phyloP scores from a whole-genome alignment of 2,797 vertebrate genomes.

The Catostomus latipinnis region DNA sequence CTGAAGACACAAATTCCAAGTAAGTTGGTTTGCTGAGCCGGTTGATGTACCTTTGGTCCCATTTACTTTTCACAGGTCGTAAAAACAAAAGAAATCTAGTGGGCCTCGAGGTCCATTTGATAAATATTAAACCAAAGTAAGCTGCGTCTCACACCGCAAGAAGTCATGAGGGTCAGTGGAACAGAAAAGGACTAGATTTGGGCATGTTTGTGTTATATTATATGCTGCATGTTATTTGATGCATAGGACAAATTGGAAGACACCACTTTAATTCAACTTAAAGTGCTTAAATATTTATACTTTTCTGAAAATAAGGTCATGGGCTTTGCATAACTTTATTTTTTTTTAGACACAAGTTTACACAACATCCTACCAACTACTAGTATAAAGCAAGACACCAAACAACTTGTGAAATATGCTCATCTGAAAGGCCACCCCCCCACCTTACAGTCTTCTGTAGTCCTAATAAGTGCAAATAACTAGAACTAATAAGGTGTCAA shows the following conservation, averaged over 20 bases:
- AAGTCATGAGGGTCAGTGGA: not conserved
- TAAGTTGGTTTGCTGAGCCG: slow-evolving; percentile 4
- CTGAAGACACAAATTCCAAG: slow-evolving; percentile 11
- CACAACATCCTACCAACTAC: not conserved
- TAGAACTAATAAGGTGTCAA: no score
- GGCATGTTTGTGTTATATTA: not conserved
- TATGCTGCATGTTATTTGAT: not conserved
- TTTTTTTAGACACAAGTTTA: not conserved
- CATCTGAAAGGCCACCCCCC: no score
- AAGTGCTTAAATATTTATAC: not conserved
- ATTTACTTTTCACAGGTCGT: not conserved
- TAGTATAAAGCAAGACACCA: not conserved
- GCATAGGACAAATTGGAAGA: not conserved
- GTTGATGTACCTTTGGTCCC: slow-evolving; percentile 68
- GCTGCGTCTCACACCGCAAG: not conserved
- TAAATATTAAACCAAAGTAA: slow-evolving; percentile 18
- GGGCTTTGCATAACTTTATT: no score
- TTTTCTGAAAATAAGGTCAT: no score
- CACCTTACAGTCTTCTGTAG: no score
- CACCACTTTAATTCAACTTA: not conserved
- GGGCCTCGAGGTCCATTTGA: not conserved
- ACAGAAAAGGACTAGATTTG: not conserved
- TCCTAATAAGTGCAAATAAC: no score
- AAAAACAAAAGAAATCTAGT: not conserved
- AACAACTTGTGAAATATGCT: not conserved